Evolutionary conservation across 2,113 vertebrate species (phyloP).

Genomic region (Naja naja): DNA sequence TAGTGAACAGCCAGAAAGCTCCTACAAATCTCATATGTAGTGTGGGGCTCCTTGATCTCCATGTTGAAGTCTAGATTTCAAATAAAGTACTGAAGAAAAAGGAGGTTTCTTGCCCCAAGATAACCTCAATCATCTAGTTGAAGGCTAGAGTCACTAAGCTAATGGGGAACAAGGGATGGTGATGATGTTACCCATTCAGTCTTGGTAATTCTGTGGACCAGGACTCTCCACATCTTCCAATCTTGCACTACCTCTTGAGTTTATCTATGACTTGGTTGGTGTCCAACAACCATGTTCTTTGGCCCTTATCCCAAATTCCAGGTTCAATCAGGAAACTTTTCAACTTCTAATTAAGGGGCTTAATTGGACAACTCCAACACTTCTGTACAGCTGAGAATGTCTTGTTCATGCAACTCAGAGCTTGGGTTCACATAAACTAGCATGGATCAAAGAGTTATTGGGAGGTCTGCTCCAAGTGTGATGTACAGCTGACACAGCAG

Average conservation of each 20-base stretch:
- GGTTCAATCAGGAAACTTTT: too few relatives aligned
- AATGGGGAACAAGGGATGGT: background rate
- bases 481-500: background rate
- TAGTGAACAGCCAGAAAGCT: background rate
- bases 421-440: background rate
- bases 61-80: background rate
- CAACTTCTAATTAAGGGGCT: background rate
- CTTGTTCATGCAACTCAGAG: too few relatives aligned
- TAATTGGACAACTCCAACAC: background rate
- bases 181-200: background rate
- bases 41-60: background rate
- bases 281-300: background rate
- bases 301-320: background rate
- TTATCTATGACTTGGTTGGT: too few relatives aligned
- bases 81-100: background rate
- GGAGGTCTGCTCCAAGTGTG: background rate
- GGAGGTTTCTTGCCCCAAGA: background rate
- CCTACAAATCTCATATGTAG: background rate
- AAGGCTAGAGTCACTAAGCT: background rate
- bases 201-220: background rate
- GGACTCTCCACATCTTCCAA: background rate
- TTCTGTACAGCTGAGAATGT: too few relatives aligned
- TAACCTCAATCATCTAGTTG: background rate
- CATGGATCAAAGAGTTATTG: background rate
- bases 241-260: background rate